phyloP scores from a whole-genome alignment of 2,113 vertebrate genomes.

The Acinonyx jubatus region DNA sequence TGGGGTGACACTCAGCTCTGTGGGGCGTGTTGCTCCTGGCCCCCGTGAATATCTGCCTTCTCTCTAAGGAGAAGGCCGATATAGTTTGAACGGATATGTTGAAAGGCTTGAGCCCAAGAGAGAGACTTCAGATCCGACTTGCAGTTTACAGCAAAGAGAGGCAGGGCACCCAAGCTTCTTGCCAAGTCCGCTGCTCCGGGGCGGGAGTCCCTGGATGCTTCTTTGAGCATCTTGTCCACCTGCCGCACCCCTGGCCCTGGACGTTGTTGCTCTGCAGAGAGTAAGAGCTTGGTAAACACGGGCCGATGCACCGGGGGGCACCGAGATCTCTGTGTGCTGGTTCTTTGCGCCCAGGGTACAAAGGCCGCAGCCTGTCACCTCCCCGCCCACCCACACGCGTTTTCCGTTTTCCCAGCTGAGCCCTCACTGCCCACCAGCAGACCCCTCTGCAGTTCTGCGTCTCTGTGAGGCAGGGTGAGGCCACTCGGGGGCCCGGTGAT shows the following conservation, averaged over 20 bases:
- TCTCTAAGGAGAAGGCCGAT: background rate
- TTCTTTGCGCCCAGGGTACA: background rate
- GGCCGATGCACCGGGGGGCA: background rate
- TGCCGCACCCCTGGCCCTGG: background rate
- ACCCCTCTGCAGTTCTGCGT: rapidly evolving
- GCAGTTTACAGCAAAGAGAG: background rate
- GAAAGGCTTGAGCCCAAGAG: background rate
- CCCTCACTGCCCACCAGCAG: background rate
- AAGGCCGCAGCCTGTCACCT: background rate
- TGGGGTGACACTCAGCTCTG: rapidly evolving
- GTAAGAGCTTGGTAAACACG: slow-evolving; percentile 18
- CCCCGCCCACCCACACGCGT: no score
- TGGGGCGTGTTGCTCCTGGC: background rate
- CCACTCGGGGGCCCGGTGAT: background rate
- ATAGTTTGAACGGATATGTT: background rate
- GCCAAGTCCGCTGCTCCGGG: background rate
- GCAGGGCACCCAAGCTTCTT: rapidly evolving
- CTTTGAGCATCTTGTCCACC: background rate
- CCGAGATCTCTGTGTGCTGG: background rate
- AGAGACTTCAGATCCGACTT: background rate
- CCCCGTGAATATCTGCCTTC: background rate
- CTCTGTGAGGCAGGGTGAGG: background rate
- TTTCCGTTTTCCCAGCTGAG: background rate
- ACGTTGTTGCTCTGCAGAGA: background rate
- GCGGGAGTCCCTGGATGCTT: background rate